Evolutionary conservation across 1,140 invertebrate species (phyloP).

Genomic region (Macrobrachium rosenbergii): DNA sequence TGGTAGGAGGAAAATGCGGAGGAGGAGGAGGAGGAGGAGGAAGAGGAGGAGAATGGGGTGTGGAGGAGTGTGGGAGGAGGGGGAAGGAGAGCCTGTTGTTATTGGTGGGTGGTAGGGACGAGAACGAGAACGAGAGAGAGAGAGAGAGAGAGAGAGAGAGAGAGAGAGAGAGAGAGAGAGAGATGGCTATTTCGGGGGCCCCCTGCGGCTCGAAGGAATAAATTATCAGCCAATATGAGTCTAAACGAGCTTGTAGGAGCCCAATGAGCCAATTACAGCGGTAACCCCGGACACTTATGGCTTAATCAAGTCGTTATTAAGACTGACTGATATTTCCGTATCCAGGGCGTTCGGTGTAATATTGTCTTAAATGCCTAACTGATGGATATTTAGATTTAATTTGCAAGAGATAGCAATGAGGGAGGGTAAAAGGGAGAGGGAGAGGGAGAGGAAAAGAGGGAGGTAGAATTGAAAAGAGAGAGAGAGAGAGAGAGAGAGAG

Average conservation of each 20-base stretch:
- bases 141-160: neutral
- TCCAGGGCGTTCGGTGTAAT: neutral
- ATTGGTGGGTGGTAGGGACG: neutral
- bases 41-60: neutral
- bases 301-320: slow-evolving; percentile 54
- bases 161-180: slow-evolving; percentile 25
- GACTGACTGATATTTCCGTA: slow-evolving; percentile 34
- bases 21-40: neutral
- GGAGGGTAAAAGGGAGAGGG: too few relatives aligned
- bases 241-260: slow-evolving; percentile 26
- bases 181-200: neutral
- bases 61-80: neutral
- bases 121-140: neutral
- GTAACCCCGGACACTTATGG: slow-evolving; percentile 43
- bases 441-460: too few relatives aligned
- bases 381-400: slow-evolving; percentile 12
- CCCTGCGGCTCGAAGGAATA: slow-evolving; percentile 28
- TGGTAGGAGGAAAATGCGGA: too few relatives aligned
- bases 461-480: too few relatives aligned
- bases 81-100: neutral
- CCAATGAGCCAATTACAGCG: slow-evolving; percentile 49
- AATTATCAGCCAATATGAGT: slow-evolving; percentile 55
- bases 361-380: slow-evolving; percentile 8
- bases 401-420: neutral
- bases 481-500: too few relatives aligned